Percentiles rank a stretch among this genome's conserved stretches.
Conservation (phyloP, 1,140 invertebrate species). For the Meteorus sp. region DNA sequence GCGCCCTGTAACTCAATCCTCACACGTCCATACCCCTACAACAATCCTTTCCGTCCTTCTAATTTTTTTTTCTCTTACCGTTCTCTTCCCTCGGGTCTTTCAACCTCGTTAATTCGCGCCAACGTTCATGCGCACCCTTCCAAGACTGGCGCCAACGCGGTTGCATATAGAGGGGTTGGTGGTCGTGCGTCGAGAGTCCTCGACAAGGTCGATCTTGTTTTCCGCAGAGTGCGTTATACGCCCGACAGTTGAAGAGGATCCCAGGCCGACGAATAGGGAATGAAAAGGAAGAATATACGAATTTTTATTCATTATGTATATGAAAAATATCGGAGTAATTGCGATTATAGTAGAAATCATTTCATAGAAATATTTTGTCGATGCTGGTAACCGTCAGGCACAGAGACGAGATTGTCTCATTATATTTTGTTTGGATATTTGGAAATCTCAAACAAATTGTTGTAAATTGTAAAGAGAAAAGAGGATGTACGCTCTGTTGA, state of each 20-base stretch:
- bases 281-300: too few relatives aligned
- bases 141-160: slow-evolving; percentile 21
- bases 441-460: too few relatives aligned
- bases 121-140: slow-evolving; percentile 8
- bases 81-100: slow-evolving; percentile 6
- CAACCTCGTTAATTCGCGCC: slow-evolving; percentile 27
- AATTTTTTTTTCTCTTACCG: background rate
- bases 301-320: too few relatives aligned
- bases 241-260: background rate
- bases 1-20: background rate
- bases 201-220: slow-evolving; percentile 15
- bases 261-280: too few relatives aligned
- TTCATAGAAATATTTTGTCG: too few relatives aligned
- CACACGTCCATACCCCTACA: background rate
- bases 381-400: too few relatives aligned
- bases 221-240: slow-evolving; percentile 5
- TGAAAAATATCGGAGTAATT: too few relatives aligned
- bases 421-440: too few relatives aligned
- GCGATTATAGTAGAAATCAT: too few relatives aligned
- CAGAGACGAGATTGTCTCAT: too few relatives aligned
- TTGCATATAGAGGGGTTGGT: slow-evolving; percentile 10
- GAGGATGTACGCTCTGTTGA: too few relatives aligned
- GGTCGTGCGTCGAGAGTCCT: slow-evolving; percentile 21
- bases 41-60: background rate
- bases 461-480: too few relatives aligned